A percentile compares a stretch with the other conserved stretches of the same genome.
Evolutionary conservation across 2,797 vertebrate species (phyloP).

Genomic region (Megaceryle alcyon): DNA sequence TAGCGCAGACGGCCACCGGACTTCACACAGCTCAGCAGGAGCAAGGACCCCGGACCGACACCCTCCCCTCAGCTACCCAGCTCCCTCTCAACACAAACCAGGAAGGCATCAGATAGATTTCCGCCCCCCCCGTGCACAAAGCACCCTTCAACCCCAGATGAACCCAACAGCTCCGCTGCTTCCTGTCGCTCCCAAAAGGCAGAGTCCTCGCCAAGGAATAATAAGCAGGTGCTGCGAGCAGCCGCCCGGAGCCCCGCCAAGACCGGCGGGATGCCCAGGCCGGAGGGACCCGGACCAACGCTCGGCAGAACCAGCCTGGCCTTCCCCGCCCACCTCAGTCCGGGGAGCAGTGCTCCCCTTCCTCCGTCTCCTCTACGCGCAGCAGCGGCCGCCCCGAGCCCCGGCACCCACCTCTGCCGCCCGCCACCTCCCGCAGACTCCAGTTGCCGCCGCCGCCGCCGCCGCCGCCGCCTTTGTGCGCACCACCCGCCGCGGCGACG

Average conservation of each 20-base stretch:
- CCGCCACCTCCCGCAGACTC: neutral
- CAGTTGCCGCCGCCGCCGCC: neutral
- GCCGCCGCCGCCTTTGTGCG: neutral
- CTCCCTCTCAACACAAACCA: neutral
- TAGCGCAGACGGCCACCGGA: neutral
- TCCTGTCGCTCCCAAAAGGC: neutral
- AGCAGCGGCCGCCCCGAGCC: neutral
- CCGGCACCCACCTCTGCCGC: neutral
- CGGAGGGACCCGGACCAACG: neutral
- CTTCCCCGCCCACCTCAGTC: neutral
- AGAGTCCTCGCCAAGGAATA: too few relatives aligned
- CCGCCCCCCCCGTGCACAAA: neutral
- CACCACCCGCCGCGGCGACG: neutral
- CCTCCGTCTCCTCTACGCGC: neutral
- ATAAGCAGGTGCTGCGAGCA: neutral
- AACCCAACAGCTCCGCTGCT: neutral
- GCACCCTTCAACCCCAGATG: accelerated
- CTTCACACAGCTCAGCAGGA: neutral
- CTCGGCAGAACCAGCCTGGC: neutral
- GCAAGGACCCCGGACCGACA: neutral
- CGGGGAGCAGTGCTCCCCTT: neutral
- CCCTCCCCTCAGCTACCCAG: neutral
- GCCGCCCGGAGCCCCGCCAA: neutral
- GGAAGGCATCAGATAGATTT: accelerated
- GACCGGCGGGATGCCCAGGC: neutral